phyloP scores from a whole-genome alignment of 2,888 invertebrate species.

The Lamellibrachia satsuma region DNA sequence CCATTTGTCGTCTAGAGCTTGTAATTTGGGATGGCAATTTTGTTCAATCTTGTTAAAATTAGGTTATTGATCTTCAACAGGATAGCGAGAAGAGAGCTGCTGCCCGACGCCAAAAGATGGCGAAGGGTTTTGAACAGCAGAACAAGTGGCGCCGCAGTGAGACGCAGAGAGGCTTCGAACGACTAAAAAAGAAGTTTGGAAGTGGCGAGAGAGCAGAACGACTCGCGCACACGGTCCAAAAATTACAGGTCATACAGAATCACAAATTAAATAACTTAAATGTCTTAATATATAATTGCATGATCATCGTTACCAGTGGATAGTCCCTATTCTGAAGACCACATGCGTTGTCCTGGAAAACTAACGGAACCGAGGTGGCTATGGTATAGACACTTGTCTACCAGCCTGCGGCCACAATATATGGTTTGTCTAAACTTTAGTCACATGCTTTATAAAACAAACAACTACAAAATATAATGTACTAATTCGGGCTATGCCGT shows the following conservation, averaged over 20 bases:
- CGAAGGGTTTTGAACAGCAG: conserved; percentile 19
- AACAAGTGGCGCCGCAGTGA: conserved; percentile 18
- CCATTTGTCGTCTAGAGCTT: too few species aligned
- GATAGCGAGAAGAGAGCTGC: not conserved
- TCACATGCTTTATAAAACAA: too few species aligned
- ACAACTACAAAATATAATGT: too few species aligned
- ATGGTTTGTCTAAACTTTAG: too few species aligned
- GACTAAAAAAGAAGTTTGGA: conserved; percentile 23
- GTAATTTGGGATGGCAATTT: too few species aligned
- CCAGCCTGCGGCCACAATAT: too few species aligned
- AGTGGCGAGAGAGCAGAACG: conserved; percentile 25
- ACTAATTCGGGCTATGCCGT: too few species aligned
- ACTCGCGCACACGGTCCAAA: conserved; percentile 27
- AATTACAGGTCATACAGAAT: conserved; percentile 23
- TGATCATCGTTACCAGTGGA: not conserved
- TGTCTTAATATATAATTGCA: not conserved
- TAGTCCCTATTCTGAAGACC: too few species aligned
- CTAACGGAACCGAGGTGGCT: too few species aligned
- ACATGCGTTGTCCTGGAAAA: too few species aligned
- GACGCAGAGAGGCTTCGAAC: conserved; percentile 25
- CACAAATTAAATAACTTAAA: not conserved
- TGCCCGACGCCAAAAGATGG: not conserved
- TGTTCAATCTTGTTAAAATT: not conserved
- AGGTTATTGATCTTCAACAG: not conserved
- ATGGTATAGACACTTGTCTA: too few species aligned